Evolutionary conservation across 2,113 vertebrate species (phyloP).

Genomic region (Damaliscus lunatus): DNA sequence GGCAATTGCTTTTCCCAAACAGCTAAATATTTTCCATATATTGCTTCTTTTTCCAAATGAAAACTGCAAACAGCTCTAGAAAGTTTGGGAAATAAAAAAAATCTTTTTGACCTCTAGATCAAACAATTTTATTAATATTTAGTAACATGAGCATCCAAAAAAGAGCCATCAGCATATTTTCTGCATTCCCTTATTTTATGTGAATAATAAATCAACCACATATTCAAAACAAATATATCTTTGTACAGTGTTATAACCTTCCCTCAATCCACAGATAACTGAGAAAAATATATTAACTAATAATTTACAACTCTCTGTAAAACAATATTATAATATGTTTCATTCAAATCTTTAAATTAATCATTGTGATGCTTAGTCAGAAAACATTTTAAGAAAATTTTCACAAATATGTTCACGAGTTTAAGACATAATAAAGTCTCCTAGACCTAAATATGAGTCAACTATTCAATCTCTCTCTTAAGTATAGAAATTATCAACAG

Average conservation of each 20-base stretch:
- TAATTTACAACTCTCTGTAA: neutral
- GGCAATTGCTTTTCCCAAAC: constrained; percentile 41
- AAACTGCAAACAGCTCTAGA: constrained; percentile 16
- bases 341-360: neutral
- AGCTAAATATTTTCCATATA: constrained; percentile 52
- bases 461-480: neutral
- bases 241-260: neutral
- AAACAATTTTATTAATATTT: constrained; percentile 64
- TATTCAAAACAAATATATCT: neutral
- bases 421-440: neutral
- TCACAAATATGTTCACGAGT: neutral
- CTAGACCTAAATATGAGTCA: neutral
- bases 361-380: neutral
- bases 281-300: neutral
- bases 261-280: neutral
- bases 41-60: constrained; percentile 49
- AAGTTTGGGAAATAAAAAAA: constrained; percentile 39
- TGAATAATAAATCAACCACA: constrained; percentile 18
- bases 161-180: constrained; percentile 46
- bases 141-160: constrained; percentile 19
- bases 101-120: constrained; percentile 25
- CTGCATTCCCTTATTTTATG: constrained; percentile 15
- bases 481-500: neutral
- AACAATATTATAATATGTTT: neutral
- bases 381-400: neutral